Conservation (phyloP, 37 sponge, comb jelly and placozoan species). For the Bolinopsis microptera region DNA sequence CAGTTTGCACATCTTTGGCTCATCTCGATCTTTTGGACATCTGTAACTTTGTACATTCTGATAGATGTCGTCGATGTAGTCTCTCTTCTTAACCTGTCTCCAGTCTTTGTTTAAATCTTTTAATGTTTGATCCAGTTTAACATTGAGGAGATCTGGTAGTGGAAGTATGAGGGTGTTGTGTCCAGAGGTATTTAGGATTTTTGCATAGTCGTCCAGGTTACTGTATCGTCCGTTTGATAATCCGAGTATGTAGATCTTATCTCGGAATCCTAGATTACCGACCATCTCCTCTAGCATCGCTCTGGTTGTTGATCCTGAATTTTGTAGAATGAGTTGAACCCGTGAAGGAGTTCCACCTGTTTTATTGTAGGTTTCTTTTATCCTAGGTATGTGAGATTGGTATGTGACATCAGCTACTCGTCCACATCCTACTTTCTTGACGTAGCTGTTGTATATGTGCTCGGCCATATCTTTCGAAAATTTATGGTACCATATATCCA, state of each 20-base stretch:
- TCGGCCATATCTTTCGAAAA: conserved; percentile 4
- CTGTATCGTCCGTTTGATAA: not conserved
- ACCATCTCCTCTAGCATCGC: not conserved
- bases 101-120: too few relatives aligned
- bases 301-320: not conserved
- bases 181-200: not conserved
- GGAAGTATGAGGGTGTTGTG: too few relatives aligned
- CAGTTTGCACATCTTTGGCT: too few relatives aligned
- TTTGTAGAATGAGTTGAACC: not conserved
- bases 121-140: too few relatives aligned
- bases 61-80: conserved; percentile 8
- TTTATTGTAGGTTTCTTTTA: not conserved
- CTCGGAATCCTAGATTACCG: too few relatives aligned
- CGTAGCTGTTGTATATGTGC: not conserved
- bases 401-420: not conserved
- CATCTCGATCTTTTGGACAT: too few relatives aligned
- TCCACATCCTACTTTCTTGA: conserved; percentile 53
- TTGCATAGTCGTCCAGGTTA: not conserved
- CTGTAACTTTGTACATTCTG: not conserved
- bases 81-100: too few relatives aligned
- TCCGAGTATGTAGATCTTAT: too few relatives aligned
- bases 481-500: conserved; percentile 33
- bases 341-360: too few relatives aligned
- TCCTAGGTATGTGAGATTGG: not conserved
- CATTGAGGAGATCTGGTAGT: too few relatives aligned